Conservation (phyloP, 2,888 invertebrate species). For the Eristalinus sepulchralis region DNA sequence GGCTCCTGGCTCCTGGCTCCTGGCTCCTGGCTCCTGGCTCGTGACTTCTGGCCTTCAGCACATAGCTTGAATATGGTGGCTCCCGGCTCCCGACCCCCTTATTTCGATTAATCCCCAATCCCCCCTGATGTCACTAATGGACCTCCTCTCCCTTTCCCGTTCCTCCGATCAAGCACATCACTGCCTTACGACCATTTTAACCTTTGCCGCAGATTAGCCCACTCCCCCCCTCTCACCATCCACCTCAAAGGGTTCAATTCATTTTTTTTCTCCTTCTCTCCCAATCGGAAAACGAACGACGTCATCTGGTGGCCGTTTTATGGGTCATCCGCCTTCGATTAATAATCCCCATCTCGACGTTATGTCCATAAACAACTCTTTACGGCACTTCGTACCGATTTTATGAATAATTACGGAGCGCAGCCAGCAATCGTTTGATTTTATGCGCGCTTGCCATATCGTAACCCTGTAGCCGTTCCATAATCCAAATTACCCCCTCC, state of each 20-base stretch:
- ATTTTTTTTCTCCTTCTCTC: background rate
- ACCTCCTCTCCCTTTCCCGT: too few relatives aligned
- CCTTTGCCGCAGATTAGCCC: background rate
- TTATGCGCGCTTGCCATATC: constrained; percentile 39
- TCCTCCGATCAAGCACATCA: too few relatives aligned
- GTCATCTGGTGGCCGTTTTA: background rate
- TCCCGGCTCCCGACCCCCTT: background rate
- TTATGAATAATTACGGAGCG: background rate
- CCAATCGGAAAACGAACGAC: background rate
- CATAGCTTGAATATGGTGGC: too few relatives aligned
- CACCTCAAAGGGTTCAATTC: background rate
- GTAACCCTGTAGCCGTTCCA: constrained; percentile 31
- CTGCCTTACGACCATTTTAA: background rate
- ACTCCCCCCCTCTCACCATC: background rate
- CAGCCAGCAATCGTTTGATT: constrained; percentile 37
- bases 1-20: background rate
- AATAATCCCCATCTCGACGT: constrained; percentile 17
- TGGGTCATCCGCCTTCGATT: constrained; percentile 10
- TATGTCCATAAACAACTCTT: constrained; percentile 33
- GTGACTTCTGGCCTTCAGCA: background rate
- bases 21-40: background rate
- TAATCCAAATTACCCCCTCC: constrained; percentile 62
- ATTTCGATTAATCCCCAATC: too few relatives aligned
- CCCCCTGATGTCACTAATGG: too few relatives aligned
- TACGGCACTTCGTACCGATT: constrained; percentile 14